These are phyloP conservation scores for Pristionchus japonicus DNA, from an alignment of 2,888 invertebrate genomes.

Conservation along the genomic window DNA sequence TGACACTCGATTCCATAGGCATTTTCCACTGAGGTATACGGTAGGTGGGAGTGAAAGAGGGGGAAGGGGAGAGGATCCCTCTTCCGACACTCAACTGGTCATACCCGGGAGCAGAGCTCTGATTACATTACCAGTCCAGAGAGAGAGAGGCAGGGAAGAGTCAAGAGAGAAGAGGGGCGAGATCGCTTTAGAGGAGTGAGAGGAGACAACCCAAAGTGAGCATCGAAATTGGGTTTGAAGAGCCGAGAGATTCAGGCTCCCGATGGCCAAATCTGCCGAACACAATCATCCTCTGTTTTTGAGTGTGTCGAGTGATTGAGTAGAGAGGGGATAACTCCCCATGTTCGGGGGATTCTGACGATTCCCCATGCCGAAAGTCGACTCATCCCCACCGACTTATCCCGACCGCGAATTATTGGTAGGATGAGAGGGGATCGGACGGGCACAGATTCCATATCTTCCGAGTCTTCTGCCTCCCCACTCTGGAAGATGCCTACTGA, in stretches of 20 bases:
- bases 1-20: background rate
- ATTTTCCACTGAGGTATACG: background rate
- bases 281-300: conserved; percentile 34
- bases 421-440: background rate
- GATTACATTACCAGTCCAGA: conserved; percentile 47
- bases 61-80: background rate
- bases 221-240: conserved; percentile 65
- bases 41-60: background rate
- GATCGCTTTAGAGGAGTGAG: background rate
- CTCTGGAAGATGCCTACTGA: background rate
- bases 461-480: background rate
- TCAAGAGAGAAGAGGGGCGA: background rate
- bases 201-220: background rate
- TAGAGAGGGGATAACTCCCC: background rate
- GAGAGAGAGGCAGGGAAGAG: background rate
- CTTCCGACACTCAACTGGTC: conserved; percentile 39
- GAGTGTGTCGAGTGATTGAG: conserved; percentile 16
- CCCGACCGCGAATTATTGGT: conserved; percentile 29
- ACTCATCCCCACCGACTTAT: conserved; percentile 16
- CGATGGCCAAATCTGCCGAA: background rate
- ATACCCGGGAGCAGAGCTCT: conserved; percentile 35
- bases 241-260: conserved; percentile 34
- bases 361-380: background rate
- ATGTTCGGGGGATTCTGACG: background rate
- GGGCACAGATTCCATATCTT: background rate